These are phyloP conservation scores for Lethocerus indicus DNA, from an alignment of 1,140 invertebrate genomes.

Conservation along the genomic window DNA sequence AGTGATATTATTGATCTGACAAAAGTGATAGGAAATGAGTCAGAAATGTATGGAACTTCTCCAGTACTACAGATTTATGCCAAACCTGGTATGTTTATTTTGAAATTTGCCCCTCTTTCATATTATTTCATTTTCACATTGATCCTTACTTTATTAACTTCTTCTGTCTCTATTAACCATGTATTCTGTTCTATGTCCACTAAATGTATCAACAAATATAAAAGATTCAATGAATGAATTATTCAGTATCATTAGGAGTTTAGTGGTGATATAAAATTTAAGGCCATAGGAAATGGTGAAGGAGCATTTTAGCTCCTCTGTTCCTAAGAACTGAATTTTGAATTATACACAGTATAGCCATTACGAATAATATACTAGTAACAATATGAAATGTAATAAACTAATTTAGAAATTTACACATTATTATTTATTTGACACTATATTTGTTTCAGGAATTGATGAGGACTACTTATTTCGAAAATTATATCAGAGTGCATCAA, in stretches of 20 bases:
- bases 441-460: conserved; percentile 25
- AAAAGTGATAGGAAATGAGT: conserved; percentile 28
- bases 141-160: background rate
- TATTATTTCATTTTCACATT: conserved; percentile 2
- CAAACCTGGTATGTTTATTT: conserved; percentile 25
- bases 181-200: background rate
- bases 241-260: background rate
- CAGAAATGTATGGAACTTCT: conserved; percentile 25
- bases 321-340: no score
- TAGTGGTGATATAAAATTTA: background rate
- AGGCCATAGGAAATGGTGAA: no score
- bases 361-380: background rate
- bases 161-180: background rate
- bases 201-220: background rate
- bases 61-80: conserved; percentile 35
- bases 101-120: background rate
- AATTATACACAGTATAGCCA: background rate
- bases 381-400: background rate
- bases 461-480: conserved; percentile 28
- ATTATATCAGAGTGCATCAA: conserved; percentile 27
- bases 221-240: background rate
- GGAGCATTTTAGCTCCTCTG: no score
- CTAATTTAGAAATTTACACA: background rate
- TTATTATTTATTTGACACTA: background rate
- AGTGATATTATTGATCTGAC: conserved; percentile 38